Percentiles rank a stretch among this genome's conserved stretches.
phyloP scores from a whole-genome alignment of 2,113 vertebrate species.

The Carettochelys insculpta region DNA sequence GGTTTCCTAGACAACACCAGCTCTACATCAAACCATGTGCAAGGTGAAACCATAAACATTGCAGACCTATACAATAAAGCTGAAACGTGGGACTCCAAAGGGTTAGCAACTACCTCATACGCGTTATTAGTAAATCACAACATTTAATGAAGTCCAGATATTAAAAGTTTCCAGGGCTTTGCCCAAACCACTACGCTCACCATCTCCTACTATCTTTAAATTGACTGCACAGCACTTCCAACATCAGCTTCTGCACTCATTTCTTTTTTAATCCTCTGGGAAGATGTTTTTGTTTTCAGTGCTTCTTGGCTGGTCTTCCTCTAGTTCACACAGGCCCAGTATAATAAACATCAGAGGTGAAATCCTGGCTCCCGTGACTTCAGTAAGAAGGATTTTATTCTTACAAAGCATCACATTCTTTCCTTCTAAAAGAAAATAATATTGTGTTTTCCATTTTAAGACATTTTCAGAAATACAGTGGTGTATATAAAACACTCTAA shows the following conservation, averaged over 20 bases:
- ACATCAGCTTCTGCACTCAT: not conserved
- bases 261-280: rapidly evolving
- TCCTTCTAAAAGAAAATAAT: not conserved
- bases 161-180: not conserved
- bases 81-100: not conserved
- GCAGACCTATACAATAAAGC: not conserved
- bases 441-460: not conserved
- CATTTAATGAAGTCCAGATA: not conserved
- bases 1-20: not conserved
- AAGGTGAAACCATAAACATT: not conserved
- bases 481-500: not conserved
- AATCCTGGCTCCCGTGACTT: not conserved
- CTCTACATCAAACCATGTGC: not conserved
- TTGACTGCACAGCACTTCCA: not conserved
- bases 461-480: not conserved
- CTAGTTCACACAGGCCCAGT: not conserved
- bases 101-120: not conserved
- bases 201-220: not conserved
- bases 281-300: not conserved
- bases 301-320: not conserved
- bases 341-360: not conserved
- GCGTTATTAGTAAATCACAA: not conserved
- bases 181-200: not conserved
- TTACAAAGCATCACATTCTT: not conserved
- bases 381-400: not conserved